Conservation (phyloP, 2,888 invertebrate species). For the Fabriciana adippe region DNA sequence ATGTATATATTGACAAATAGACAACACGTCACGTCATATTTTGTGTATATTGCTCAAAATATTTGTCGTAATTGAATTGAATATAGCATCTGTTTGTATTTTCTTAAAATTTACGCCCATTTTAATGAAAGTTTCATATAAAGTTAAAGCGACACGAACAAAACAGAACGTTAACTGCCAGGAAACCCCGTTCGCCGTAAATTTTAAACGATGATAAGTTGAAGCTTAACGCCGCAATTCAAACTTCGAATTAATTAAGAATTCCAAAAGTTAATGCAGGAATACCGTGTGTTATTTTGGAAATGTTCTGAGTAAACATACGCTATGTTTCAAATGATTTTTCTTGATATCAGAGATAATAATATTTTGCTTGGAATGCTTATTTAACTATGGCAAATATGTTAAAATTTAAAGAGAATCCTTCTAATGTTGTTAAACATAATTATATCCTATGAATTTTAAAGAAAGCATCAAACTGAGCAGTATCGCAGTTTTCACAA, state of each 20-base stretch:
- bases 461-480: too few relatives aligned
- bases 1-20: too few relatives aligned
- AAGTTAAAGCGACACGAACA: slow-evolving; percentile 16
- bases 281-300: slow-evolving; percentile 36
- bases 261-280: slow-evolving; percentile 60
- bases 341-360: background rate
- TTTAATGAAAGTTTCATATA: slow-evolving; percentile 15
- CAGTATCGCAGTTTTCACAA: too few relatives aligned
- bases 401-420: too few relatives aligned
- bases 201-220: slow-evolving; percentile 29
- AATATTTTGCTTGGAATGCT: background rate
- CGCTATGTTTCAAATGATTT: slow-evolving; percentile 12
- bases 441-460: too few relatives aligned
- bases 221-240: slow-evolving; percentile 55
- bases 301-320: slow-evolving; percentile 10
- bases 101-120: slow-evolving; percentile 9
- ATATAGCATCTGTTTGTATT: too few relatives aligned
- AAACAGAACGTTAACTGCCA: slow-evolving; percentile 20
- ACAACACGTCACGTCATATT: too few relatives aligned
- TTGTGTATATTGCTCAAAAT: too few relatives aligned
- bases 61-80: too few relatives aligned
- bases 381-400: background rate
- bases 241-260: slow-evolving; percentile 71
- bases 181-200: slow-evolving; percentile 22
- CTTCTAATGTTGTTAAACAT: too few relatives aligned